A percentile compares a stretch with the other conserved stretches of the same genome.
Evolutionary conservation across 2,113 vertebrate species (phyloP).

Genomic region (Paralichthys olivaceus): DNA sequence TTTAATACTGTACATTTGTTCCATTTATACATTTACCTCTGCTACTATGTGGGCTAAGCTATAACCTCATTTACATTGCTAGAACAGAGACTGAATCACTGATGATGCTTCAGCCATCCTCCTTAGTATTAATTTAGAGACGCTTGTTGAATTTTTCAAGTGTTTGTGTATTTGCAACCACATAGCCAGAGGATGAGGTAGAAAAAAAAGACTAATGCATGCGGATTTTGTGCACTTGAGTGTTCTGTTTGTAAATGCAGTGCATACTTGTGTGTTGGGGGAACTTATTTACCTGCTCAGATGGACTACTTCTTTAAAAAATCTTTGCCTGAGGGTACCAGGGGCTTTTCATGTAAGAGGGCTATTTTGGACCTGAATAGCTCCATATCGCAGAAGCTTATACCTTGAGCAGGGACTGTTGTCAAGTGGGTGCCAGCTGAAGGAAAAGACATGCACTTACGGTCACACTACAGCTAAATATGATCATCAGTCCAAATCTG

Average conservation of each 20-base stretch:
- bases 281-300: conserved; percentile 46
- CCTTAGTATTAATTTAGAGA: conserved; percentile 71
- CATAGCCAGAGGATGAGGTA: conserved; percentile 51
- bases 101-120: not conserved
- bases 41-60: conserved; percentile 14
- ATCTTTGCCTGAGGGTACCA: conserved; percentile 33
- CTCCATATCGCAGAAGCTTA: conserved; percentile 56
- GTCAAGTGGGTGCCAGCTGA: conserved; percentile 77
- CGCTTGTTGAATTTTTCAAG: conserved; percentile 75
- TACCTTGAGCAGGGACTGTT: conserved; percentile 54
- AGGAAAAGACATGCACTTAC: conserved; percentile 68
- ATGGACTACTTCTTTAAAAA: conserved; percentile 51
- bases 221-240: conserved; percentile 35
- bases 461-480: conserved; percentile 45
- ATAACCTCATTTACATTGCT: conserved; percentile 35
- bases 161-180: conserved; percentile 68
- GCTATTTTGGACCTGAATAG: conserved; percentile 82
- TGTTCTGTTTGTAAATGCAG: conserved; percentile 33
- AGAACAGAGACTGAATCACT: not conserved
- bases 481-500: conserved; percentile 39
- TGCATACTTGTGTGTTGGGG: conserved; percentile 24
- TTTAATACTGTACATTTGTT: conserved; percentile 57
- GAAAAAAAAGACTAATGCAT: conserved; percentile 63
- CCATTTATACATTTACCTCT: conserved; percentile 19
- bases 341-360: conserved; percentile 40